Percentiles rank a stretch among this genome's conserved stretches.
Evolutionary conservation across 1,140 invertebrate species (phyloP).

Genomic region (Heterodera schachtii): DNA sequence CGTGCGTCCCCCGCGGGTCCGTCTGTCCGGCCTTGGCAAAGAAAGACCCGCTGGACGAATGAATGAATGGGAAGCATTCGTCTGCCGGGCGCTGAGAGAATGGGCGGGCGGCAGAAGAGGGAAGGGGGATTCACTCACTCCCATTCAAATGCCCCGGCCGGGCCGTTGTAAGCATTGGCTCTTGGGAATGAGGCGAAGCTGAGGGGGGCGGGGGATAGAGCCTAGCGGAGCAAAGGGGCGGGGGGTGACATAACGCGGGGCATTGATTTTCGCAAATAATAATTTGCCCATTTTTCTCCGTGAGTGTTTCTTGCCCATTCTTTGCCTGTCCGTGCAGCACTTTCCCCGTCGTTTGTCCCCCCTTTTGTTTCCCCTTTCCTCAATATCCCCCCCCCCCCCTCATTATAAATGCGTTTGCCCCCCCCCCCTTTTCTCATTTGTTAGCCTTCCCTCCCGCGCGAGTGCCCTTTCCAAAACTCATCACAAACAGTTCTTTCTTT

Average conservation of each 20-base stretch:
- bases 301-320: neutral
- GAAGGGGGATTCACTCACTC: neutral
- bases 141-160: neutral
- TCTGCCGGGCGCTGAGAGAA: neutral
- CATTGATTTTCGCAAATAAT: slow-evolving; percentile 14
- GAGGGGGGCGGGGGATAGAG: neutral
- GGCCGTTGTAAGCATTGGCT: neutral
- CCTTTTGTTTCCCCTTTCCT: no score
- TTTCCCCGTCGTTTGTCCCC: neutral
- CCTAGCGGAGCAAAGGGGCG: no score
- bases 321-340: neutral
- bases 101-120: neutral
- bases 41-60: neutral
- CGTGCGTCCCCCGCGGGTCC: neutral
- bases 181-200: neutral
- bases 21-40: neutral
- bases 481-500: no score
- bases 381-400: no score
- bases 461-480: no score
- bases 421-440: no score
- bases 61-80: neutral
- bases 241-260: neutral
- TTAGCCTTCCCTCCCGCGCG: no score
- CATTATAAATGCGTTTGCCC: no score
- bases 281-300: slow-evolving; percentile 7